Percentiles rank a stretch among this genome's conserved stretches.
Evolutionary conservation across 2,888 invertebrate genomes (phyloP).

Genomic region (Pediacus dermestoides): DNA sequence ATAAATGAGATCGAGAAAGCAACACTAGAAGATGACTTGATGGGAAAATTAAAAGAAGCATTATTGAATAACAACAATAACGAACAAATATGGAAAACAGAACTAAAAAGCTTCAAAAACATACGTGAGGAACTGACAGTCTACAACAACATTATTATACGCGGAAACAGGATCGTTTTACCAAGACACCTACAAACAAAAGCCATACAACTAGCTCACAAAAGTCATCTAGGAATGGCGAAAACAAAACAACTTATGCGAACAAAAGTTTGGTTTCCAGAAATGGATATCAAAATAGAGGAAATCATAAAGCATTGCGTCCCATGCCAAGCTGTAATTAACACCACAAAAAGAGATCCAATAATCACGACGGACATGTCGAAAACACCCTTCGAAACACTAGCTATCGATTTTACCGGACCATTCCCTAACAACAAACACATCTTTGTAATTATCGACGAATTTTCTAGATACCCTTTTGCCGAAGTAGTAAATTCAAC

Average conservation of each 20-base stretch:
- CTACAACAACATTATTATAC: constrained; percentile 7
- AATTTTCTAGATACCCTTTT: no score
- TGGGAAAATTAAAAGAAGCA: constrained; percentile 1
- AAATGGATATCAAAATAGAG: not conserved
- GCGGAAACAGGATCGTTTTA: constrained; percentile 10
- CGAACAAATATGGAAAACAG: constrained; percentile 4
- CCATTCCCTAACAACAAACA: no score
- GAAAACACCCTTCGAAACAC: no score
- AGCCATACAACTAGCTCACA: constrained; percentile 19
- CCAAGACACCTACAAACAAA: constrained; percentile 8
- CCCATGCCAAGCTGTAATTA: constrained; percentile 2
- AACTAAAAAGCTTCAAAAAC: constrained; percentile 5
- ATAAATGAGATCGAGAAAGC: constrained; percentile 3
- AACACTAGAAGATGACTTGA: constrained; percentile 4
- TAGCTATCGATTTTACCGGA: no score
- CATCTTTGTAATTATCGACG: no score
- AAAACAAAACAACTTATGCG: constrained; percentile 6
- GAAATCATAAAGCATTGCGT: not conserved
- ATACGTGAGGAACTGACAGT: constrained; percentile 10
- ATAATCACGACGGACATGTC: no score
- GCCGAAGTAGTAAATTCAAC: no score
- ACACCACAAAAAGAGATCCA: not conserved
- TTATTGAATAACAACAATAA: constrained; percentile 2
- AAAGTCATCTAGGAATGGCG: constrained; percentile 18
- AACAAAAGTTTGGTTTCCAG: constrained; percentile 8